Evolutionary conservation across 2,797 vertebrate genomes (phyloP).

Genomic region (Poecilia gillii): DNA sequence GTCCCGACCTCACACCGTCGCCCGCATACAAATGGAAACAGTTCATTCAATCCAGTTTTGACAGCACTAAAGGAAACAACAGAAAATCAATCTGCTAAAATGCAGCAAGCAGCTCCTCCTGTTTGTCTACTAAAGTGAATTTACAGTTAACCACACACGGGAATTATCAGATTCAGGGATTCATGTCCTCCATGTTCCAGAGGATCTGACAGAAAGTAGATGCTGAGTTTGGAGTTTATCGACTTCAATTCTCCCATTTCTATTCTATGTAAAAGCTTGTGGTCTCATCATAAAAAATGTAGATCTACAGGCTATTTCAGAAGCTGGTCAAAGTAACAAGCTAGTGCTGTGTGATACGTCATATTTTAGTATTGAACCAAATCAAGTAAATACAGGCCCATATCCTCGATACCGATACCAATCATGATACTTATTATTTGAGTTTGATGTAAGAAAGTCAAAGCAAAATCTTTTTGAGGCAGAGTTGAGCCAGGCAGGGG

Average conservation of each 20-base stretch:
- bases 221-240: background rate
- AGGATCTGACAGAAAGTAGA: background rate
- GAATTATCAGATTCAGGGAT: background rate
- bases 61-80: constrained; percentile 23
- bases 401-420: no score
- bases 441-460: no score
- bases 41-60: constrained; percentile 39
- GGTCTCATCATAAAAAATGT: background rate
- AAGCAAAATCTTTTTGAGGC: no score
- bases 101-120: background rate
- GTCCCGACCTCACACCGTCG: constrained; percentile 58
- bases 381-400: no score
- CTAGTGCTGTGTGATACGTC: no score
- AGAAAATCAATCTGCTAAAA: background rate
- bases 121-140: background rate
- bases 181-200: background rate
- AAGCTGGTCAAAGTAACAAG: background rate
- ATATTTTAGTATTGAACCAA: no score
- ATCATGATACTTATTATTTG: no score
- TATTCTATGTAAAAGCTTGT: background rate
- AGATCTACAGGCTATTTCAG: background rate
- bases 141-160: background rate
- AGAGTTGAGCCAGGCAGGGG: no score
- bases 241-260: background rate
- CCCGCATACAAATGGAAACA: constrained; percentile 63